phyloP scores from a whole-genome alignment of 2,888 invertebrate species.

The Yponomeuta malinellus region DNA sequence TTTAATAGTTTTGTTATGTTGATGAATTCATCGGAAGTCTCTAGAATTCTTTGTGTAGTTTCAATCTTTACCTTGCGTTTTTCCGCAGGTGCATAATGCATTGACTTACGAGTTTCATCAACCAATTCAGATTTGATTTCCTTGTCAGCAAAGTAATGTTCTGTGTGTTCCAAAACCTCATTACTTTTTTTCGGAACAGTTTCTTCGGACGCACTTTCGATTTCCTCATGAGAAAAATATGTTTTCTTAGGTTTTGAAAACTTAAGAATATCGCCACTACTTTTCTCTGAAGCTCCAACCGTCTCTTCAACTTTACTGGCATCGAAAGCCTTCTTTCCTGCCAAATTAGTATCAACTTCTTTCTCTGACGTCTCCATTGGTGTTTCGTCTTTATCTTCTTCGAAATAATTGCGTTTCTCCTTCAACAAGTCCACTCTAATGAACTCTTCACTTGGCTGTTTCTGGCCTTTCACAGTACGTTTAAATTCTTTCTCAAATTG shows the following conservation, averaged over 20 bases:
- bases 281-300: neutral
- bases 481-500: conserved; percentile 13
- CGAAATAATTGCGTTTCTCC: conserved; percentile 40
- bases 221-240: neutral
- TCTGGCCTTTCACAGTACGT: conserved; percentile 22
- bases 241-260: neutral
- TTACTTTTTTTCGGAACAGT: neutral
- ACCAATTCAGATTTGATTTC: neutral
- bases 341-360: neutral
- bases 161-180: neutral
- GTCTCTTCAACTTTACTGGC: neutral
- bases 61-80: neutral
- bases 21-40: neutral
- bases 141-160: conserved; percentile 1
- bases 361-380: neutral
- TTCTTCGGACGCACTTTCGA: neutral
- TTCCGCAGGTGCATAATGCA: neutral
- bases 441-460: neutral
- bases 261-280: neutral
- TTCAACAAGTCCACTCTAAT: conserved; percentile 34
- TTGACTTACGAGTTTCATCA: neutral
- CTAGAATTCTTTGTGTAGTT: neutral
- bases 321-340: neutral
- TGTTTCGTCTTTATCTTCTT: conserved; percentile 14
- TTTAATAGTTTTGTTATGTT: conserved; percentile 16